Evolutionary conservation across 2,113 vertebrate genomes (phyloP), one percentile per base, ranked within the genome.

Genomic region (Microcebus jonahi): DNA sequence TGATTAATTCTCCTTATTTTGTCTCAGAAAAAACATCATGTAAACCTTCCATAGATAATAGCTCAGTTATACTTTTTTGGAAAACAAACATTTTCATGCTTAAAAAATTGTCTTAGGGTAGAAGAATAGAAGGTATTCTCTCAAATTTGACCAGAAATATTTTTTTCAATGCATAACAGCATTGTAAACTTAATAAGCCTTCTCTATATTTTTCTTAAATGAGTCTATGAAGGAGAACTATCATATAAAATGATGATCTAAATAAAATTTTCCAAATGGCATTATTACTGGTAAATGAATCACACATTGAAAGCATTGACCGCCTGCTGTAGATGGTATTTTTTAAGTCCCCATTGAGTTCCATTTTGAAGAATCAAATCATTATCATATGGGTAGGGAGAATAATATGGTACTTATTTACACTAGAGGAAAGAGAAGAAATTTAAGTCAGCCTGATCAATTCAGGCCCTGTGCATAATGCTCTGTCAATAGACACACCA

Each of bases 401-500:
- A n/a, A 57, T 89, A 73, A 86, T 90, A 80, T 15, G 71, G 29
- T 71, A 11, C 55, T 81, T 36, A 92, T 97, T 96, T 90, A 97
- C 39, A 71, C 80, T 85, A 71, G 79, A 61, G 61, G 68, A 42
- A 94, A 70, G 42, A 95, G 61, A 53, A 95, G 65, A 89, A 94
- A 90, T 91, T 85, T 93, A 93, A 92, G 23, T 75, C 14, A 34
- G 50, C 79, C 8, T 81, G 39, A 87, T 97, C 86, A 98, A 95
- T 92, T 96, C 71, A 87, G 96, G 85, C 80, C 50, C 29, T 81
- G 8, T 59, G 63, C 86, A 27, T 90, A 96, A 93, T 76, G 63
- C 73, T 92, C 95, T 95, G 63, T 97, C 65, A 94, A 96, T 98
- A 83, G 23, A 95, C 88, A 39, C 90, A 25, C 48, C 42, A 70